These are phyloP conservation scores for Marasmarcha lunaedactyla DNA, from an alignment of 2,888 invertebrate genomes.

Conservation along the genomic window DNA sequence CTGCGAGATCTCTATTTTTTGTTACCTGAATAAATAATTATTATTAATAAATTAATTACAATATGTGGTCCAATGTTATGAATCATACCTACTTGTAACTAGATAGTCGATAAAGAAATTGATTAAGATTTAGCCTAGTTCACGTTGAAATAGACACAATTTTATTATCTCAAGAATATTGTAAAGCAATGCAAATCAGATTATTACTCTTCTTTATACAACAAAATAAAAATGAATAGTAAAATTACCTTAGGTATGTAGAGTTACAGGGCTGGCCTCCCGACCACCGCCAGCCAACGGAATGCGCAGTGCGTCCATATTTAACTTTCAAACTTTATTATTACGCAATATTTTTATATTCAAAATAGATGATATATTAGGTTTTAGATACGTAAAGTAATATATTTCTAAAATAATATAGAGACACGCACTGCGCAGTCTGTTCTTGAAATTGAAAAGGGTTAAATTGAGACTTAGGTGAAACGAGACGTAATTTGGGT, in stretches of 20 bases:
- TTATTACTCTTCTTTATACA: conserved; percentile 15
- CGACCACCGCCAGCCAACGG: background rate
- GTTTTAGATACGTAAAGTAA: conserved; percentile 20
- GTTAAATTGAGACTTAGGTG: conserved; percentile 36
- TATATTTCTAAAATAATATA: background rate
- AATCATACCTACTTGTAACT: conserved; percentile 53
- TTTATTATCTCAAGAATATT: conserved; percentile 4
- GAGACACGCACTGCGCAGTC: conserved; percentile 25
- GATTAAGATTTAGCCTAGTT: conserved; percentile 44
- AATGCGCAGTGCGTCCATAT: conserved; percentile 2
- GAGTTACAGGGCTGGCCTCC: background rate
- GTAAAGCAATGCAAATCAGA: conserved; percentile 24
- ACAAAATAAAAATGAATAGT: conserved; percentile 4
- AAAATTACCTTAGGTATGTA: conserved; percentile 13
- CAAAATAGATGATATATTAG: conserved; percentile 35
- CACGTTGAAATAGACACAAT: conserved; percentile 24
- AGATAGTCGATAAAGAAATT: conserved; percentile 54
- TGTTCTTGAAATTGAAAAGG: conserved; percentile 28
- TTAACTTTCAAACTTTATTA: conserved; percentile 4
- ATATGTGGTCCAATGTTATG: conserved; percentile 70
- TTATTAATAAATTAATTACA: conserved; percentile 55
- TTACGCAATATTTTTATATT: conserved; percentile 47
- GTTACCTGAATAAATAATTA: conserved; percentile 70
- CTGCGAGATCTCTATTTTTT: conserved; percentile 56
- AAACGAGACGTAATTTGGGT: conserved; percentile 34